These are phyloP conservation scores for Nemotelus nigrinus DNA, from an alignment of 2,888 invertebrate species.

Conservation along the genomic window DNA sequence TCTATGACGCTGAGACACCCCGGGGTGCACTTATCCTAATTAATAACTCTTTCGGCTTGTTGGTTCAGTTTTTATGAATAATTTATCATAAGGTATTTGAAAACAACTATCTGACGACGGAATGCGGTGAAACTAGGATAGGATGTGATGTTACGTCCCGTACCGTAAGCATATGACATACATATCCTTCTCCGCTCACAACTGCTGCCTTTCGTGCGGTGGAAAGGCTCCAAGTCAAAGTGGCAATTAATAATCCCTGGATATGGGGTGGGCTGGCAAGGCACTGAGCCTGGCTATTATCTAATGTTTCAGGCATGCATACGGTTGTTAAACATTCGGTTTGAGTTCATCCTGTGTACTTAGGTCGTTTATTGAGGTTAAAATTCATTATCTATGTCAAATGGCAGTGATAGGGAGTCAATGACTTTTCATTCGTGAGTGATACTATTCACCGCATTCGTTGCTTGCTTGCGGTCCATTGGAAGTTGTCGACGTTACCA, in stretches of 20 bases:
- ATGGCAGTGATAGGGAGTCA: constrained; percentile 31
- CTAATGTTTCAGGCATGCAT: constrained; percentile 23
- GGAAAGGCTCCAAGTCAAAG: constrained; percentile 36
- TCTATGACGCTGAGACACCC: neutral
- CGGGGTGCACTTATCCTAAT: constrained; percentile 44
- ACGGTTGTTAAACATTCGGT: constrained; percentile 12
- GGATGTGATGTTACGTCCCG: too few species aligned
- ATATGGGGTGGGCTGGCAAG: neutral
- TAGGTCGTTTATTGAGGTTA: constrained; percentile 42
- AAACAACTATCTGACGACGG: constrained; percentile 27
- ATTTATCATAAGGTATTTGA: constrained; percentile 30
- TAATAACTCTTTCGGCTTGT: constrained; percentile 41
- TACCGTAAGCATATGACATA: neutral
- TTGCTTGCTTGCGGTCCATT: constrained; percentile 35
- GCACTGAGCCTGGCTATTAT: constrained; percentile 20
- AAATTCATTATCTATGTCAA: constrained; percentile 44
- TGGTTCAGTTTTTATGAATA: constrained; percentile 43
- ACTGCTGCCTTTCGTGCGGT: neutral
- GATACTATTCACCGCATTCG: constrained; percentile 34
- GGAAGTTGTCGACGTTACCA: constrained; percentile 12
- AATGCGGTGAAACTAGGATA: constrained; percentile 16
- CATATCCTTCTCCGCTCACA: neutral
- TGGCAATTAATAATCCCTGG: constrained; percentile 33
- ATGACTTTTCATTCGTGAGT: constrained; percentile 29
- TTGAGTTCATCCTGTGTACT: constrained; percentile 33